Evolutionary conservation across 2,888 invertebrate species (phyloP).

Genomic region (Drosophila borealis): DNA sequence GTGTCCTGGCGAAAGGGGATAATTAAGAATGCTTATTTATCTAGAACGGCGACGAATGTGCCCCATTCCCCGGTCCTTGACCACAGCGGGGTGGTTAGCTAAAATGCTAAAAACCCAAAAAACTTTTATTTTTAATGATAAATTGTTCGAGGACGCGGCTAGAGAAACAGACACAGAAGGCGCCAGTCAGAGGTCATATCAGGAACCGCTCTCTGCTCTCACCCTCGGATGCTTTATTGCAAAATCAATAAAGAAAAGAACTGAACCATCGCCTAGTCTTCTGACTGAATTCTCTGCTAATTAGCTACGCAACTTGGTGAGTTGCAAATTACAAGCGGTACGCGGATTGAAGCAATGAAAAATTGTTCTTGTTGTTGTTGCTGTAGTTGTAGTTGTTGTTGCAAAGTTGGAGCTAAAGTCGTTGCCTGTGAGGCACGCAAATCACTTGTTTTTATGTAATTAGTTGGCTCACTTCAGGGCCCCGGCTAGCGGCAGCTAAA

Average conservation of each 20-base stretch:
- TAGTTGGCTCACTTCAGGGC: constrained; percentile 46
- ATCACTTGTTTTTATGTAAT: constrained; percentile 77
- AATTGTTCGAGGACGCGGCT: constrained; percentile 54
- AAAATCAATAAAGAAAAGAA: constrained; percentile 58
- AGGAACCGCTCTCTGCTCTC: neutral
- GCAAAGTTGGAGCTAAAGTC: constrained; percentile 23
- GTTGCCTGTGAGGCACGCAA: constrained; percentile 60
- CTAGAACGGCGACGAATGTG: constrained; percentile 83
- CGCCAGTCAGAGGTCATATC: constrained; percentile 68
- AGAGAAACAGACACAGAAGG: constrained; percentile 33
- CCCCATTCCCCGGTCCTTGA: constrained; percentile 57
- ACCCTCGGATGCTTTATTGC: constrained; percentile 33
- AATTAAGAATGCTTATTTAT: constrained; percentile 84
- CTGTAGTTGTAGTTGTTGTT: constrained; percentile 5
- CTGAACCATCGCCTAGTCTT: constrained; percentile 31
- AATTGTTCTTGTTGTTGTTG: constrained; percentile 21
- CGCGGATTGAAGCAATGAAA: constrained; percentile 33
- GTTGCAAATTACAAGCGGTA: constrained; percentile 72
- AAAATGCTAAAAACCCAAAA: constrained; percentile 49
- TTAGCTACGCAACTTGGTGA: constrained; percentile 71
- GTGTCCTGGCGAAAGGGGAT: constrained; percentile 73
- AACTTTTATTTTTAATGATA: constrained; percentile 76
- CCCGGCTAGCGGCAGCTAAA: constrained; percentile 58
- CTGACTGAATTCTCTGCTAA: constrained; percentile 57
- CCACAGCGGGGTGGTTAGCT: constrained; percentile 59